Percentiles rank a stretch among this genome's conserved stretches.
These are phyloP conservation scores for Aegotheles bennettii DNA, from an alignment of 2,113 vertebrate species.

Conservation along the genomic window DNA sequence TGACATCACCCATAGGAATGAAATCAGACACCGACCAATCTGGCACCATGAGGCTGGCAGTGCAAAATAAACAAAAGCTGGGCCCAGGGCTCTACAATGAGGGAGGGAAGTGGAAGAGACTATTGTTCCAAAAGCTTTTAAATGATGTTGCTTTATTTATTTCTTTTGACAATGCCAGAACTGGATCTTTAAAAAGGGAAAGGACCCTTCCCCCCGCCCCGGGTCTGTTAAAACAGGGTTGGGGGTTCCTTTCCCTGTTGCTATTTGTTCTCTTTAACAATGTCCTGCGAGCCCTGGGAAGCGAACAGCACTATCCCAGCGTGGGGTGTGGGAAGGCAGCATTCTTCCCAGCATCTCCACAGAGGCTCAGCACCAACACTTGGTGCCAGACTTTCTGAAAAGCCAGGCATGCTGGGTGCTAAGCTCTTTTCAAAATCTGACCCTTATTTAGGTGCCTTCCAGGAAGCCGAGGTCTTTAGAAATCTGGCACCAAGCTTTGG, in stretches of 20 bases:
- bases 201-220: neutral
- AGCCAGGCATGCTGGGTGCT: constrained; percentile 6
- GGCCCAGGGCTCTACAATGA: constrained; percentile 52
- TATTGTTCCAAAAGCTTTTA: constrained; percentile 60
- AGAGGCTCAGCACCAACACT: neutral
- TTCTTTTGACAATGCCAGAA: constrained; percentile 38
- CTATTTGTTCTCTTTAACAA: neutral
- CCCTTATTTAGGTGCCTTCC: constrained; percentile 34
- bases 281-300: neutral
- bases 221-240: neutral
- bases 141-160: constrained; percentile 52
- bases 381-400: constrained; percentile 29
- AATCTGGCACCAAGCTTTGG: neutral
- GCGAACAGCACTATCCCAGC: neutral
- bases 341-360: neutral
- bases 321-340: neutral
- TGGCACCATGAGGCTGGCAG: constrained; percentile 55
- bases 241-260: neutral
- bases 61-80: constrained; percentile 61
- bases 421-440: constrained; percentile 28
- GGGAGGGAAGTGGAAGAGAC: constrained; percentile 61
- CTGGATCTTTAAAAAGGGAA: constrained; percentile 46
- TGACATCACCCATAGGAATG: constrained; percentile 64
- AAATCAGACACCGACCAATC: constrained; percentile 64
- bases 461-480: neutral